Evolutionary conservation across 2,888 invertebrate species (phyloP).

Genomic region (Disparrhopalites patrizii): DNA sequence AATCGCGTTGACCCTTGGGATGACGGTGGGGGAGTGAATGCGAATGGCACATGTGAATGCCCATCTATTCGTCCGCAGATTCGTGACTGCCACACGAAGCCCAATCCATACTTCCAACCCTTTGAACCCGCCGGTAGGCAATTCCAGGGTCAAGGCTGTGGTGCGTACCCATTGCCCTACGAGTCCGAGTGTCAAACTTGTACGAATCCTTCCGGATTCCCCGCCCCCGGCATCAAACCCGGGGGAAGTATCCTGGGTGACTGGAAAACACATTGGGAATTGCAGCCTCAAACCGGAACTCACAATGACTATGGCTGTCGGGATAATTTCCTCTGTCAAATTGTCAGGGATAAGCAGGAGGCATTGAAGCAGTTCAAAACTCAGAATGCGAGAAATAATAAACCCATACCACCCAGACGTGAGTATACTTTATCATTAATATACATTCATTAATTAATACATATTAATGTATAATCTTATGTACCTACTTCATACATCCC

Average conservation of each 20-base stretch:
- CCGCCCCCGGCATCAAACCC: background rate
- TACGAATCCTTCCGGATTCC: background rate
- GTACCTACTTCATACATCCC: no score
- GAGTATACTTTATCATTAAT: no score
- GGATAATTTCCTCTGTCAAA: conserved; percentile 10
- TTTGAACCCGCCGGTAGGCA: no score
- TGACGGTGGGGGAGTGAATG: background rate
- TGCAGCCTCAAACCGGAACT: background rate
- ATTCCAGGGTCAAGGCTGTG: background rate
- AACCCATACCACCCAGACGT: no score
- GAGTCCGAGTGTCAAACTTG: background rate
- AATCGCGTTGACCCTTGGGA: background rate
- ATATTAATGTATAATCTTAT: no score
- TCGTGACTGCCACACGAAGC: background rate
- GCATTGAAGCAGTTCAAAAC: no score
- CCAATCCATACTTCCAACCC: background rate
- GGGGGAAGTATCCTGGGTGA: background rate
- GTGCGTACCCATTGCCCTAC: background rate
- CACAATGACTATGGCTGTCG: conserved; percentile 18
- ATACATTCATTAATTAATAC: no score
- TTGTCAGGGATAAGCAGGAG: background rate
- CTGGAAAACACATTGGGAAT: conserved; percentile 11
- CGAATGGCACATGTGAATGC: background rate
- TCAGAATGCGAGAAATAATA: no score
- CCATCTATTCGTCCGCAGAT: background rate